phyloP scores from a whole-genome alignment of 1,140 invertebrate species.

The Sweltsa coloradensis region DNA sequence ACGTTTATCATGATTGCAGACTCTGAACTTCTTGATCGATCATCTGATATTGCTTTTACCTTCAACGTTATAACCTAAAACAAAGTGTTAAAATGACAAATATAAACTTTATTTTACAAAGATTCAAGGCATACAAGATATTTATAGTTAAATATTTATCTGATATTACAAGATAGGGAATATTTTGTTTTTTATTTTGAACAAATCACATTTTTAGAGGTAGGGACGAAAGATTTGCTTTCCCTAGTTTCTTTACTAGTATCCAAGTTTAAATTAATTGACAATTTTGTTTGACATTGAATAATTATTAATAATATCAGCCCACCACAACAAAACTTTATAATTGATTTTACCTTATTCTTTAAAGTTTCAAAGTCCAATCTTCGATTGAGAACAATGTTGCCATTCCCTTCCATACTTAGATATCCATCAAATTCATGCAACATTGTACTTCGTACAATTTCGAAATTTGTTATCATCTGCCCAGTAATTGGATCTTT shows the following conservation, averaged over 20 bases:
- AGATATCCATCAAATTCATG: constrained; percentile 27
- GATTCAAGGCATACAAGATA: too few species aligned
- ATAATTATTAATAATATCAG: too few species aligned
- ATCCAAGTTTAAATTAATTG: too few species aligned
- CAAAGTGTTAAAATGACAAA: constrained; percentile 12
- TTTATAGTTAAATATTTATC: too few species aligned
- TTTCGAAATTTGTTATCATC: constrained; percentile 45
- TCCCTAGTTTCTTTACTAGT: too few species aligned
- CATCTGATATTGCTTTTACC: constrained; percentile 55
- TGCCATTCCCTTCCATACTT: constrained; percentile 32
- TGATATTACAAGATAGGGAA: too few species aligned
- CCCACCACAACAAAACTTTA: too few species aligned
- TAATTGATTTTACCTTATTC: constrained; percentile 36
- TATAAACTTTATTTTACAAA: constrained; percentile 3
- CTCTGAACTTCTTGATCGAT: constrained; percentile 45
- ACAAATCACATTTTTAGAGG: too few species aligned
- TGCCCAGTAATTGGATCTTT: constrained; percentile 56
- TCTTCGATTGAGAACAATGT: constrained; percentile 53
- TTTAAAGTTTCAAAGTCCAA: constrained; percentile 60
- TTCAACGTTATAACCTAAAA: constrained; percentile 47
- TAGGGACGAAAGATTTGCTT: too few species aligned
- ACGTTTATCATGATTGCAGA: constrained; percentile 57
- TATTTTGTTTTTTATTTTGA: too few species aligned
- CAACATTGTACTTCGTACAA: constrained; percentile 16
- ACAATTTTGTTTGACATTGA: too few species aligned